Base-by-base conservation (phyloP, 2,113 vertebrate genomes). In the Nibea coibor region DNA sequence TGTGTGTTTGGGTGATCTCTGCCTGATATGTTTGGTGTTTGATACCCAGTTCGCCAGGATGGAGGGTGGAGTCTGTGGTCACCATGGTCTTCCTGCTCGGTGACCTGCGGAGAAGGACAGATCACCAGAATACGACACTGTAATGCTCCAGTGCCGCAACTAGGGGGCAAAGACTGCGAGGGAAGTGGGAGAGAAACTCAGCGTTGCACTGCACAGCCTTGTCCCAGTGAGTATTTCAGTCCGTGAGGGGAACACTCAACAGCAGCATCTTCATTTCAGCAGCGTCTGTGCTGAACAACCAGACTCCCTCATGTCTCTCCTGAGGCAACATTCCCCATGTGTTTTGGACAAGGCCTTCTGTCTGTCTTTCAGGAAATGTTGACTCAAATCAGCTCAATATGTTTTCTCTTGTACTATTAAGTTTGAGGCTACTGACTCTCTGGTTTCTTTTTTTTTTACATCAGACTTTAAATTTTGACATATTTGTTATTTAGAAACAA, bases 51-150 rank as follows among this genome's bases (percentile, higher is more conserved):
- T 83, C 97, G 97, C 70, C 97, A 98, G 45, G 95, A 99, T 7
- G 98, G 98, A 16, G 97, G 97, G 53, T 99, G 98, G 98, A 99
- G 98, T 86, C 94, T 99, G 88, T 99, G 98, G 98, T 99, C 98
- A 0, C 98, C 98, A 0, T 99, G 98, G 98, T 99, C 98, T 0
- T 97, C 98, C 2, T 99, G 98, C 91, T 97, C 98, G 0, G 96
- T 96, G 64, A 97, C 97, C 17, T 99, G 98, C 8, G 98, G 97
- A 11, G 83, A 93, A 1, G 98, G 98, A 73, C 97, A 97, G 63
- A 96, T 98, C 91, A 99, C 98, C 0, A 96, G 97, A 75, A 98
- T 99, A 70, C 96, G 98, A 3, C 97, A 99, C 91, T 99, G 98
- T 93, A 99, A 99, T 43, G 96, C 98, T 8, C 97, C 98, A 0